phyloP scores from a whole-genome alignment of 2,113 vertebrate genomes.

The Callipepla californica region DNA sequence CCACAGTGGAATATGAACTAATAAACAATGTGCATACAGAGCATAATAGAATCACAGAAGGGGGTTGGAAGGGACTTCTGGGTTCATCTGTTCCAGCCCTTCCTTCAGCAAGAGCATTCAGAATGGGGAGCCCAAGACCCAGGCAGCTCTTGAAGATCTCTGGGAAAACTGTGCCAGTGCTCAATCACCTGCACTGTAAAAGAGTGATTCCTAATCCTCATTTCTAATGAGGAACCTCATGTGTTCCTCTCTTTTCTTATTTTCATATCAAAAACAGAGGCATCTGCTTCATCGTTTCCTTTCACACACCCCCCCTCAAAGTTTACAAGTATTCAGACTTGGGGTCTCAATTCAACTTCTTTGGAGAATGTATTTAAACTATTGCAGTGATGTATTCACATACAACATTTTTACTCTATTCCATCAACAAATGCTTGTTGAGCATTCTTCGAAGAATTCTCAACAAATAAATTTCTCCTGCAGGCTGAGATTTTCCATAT shows the following conservation, averaged over 20 bases:
- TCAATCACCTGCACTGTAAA: not conserved
- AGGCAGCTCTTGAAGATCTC: not conserved
- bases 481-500: not conserved
- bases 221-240: not conserved
- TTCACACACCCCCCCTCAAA: not conserved
- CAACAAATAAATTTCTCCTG: not conserved
- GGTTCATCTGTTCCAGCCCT: not conserved
- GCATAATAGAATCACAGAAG: not conserved
- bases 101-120: not conserved
- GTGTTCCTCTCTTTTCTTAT: not conserved
- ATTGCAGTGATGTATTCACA: not conserved
- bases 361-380: not conserved
- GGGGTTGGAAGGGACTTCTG: not conserved
- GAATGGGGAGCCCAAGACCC: not conserved
- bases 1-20: not conserved
- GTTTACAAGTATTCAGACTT: not conserved
- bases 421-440: not conserved
- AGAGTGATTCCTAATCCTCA: not conserved
- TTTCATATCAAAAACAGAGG: not conserved
- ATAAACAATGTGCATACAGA: not conserved
- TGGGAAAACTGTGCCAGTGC: not conserved
- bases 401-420: not conserved
- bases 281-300: not conserved
- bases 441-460: not conserved
- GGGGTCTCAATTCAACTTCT: not conserved